Percentiles rank a stretch among this genome's conserved stretches.
Conservation (phyloP, 2,888 invertebrate species). For the Glaucopsyche alexis region DNA sequence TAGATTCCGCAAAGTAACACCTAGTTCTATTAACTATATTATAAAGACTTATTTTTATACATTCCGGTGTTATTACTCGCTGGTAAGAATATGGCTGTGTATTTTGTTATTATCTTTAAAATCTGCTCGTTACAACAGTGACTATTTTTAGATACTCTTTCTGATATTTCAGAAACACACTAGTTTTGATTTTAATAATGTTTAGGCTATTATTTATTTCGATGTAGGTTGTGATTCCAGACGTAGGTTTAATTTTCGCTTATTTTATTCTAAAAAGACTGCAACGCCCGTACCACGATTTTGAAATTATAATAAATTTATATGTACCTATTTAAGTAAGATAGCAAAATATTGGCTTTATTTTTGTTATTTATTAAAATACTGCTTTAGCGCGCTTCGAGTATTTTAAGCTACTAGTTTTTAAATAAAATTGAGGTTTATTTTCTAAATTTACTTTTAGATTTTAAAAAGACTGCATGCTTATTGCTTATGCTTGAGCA, state of each 20-base stretch:
- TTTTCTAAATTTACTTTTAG: background rate
- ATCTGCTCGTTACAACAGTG: conserved; percentile 18
- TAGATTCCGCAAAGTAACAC: no score
- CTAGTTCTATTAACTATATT: no score
- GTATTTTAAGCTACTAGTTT: background rate
- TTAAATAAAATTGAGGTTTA: conserved; percentile 3
- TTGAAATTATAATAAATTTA: background rate
- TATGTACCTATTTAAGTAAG: background rate
- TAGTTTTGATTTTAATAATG: conserved; percentile 13
- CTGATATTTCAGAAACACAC: background rate
- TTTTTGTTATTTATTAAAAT: conserved; percentile 29
- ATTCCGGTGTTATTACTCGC: background rate
- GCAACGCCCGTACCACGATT: conserved; percentile 25
- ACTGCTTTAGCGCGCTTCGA: conserved; percentile 34
- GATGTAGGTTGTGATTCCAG: background rate
- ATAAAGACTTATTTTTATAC: background rate
- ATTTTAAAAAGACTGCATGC: conserved; percentile 10
- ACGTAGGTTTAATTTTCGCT: background rate
- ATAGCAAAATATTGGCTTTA: background rate
- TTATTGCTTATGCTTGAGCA: conserved; percentile 21
- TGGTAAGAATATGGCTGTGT: conserved; percentile 19
- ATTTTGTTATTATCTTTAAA: conserved; percentile 28
- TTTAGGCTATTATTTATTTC: conserved; percentile 12
- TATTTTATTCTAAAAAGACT: conserved; percentile 35
- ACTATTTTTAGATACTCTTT: conserved; percentile 29